These are phyloP conservation scores for Karalla daura DNA, from an alignment of 2,797 vertebrate genomes.

Conservation along the genomic window DNA sequence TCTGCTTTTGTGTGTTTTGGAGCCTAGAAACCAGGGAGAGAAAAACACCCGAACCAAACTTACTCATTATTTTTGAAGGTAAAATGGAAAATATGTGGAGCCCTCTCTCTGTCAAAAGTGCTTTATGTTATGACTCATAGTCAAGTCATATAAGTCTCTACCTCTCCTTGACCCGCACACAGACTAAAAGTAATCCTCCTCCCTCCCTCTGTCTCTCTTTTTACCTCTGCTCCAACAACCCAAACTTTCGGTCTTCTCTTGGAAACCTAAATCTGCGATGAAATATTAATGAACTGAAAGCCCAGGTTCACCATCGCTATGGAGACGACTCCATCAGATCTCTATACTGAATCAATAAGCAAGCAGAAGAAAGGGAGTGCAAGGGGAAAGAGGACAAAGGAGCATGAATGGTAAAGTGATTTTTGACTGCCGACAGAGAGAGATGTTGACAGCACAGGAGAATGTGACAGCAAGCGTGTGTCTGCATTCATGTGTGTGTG, in stretches of 20 bases:
- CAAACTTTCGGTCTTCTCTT: slow-evolving; percentile 57
- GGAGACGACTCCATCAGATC: slow-evolving; percentile 54
- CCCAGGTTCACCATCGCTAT: slow-evolving; percentile 65
- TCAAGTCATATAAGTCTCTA: slow-evolving; percentile 7
- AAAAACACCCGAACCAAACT: background rate
- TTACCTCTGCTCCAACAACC: slow-evolving; percentile 23
- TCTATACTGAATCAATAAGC: slow-evolving; percentile 54
- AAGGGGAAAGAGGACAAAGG: slow-evolving; percentile 21
- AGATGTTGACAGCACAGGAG: slow-evolving; percentile 14
- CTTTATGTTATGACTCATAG: slow-evolving; percentile 31
- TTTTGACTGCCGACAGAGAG: slow-evolving; percentile 17
- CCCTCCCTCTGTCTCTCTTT: background rate
- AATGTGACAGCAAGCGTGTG: slow-evolving; percentile 1
- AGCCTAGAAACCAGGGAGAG: background rate
- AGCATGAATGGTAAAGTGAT: slow-evolving; percentile 1
- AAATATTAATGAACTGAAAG: slow-evolving; percentile 76
- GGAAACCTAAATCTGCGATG: slow-evolving; percentile 60
- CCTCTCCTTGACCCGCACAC: slow-evolving; percentile 33
- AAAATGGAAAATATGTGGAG: background rate
- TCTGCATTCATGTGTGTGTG: no score
- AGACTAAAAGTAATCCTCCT: slow-evolving; percentile 9
- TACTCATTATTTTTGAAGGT: background rate
- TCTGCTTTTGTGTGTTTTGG: background rate
- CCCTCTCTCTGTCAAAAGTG: background rate
- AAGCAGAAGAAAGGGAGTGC: slow-evolving; percentile 17